Evolutionary conservation across 2,888 invertebrate species (phyloP), one percentile per base, ranked within the genome.

Genomic region (Drosophila pullipes): DNA sequence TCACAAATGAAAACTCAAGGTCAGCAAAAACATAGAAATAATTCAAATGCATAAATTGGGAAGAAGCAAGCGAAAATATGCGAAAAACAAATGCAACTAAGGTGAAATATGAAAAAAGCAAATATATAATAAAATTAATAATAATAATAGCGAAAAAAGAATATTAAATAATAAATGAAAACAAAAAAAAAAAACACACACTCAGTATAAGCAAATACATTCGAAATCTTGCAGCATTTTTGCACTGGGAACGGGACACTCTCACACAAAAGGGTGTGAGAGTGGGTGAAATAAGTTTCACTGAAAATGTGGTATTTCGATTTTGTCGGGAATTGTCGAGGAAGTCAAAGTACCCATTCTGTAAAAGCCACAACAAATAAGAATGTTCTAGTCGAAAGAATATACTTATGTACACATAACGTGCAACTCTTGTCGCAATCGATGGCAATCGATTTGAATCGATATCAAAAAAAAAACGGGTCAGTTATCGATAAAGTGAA

Each of bases 101-200:
- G 90, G 90, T 89, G 90, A 89, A 89, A 80, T 71, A 63, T 68
- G 62, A 78, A 69, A 69, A 58, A 47, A 65, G 64, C 59, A 57
- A 66, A 74, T 31, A 70, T 68, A 70, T 69, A 54, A 68, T 59
- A 74, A 53, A 25, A 44, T n/a, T 65, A 52, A 50, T 41, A 50
- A 67, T 28, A 59, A 62, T 13, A 66, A 65, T 49, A 52, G 28
- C 16, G 30, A 61, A 69, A 52, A 39, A 28, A 47, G 55, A 53
- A 69, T 39, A 65, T 63, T 35, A 62, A 50, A 30, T 31, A 70
- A 70, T 41, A 69, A 39, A 64, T 47, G 41, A 28, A 59, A 58
- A 69, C 59, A 55, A 25, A 22, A 16, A 22, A 22, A 22, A 39
- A 22, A 41, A 25, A 25, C 41, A 28, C 9, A 16, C 13, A 25